Percentiles rank a stretch among this genome's conserved stretches.
Conservation (phyloP, 1,140 invertebrate species). For the Atta colombica region DNA sequence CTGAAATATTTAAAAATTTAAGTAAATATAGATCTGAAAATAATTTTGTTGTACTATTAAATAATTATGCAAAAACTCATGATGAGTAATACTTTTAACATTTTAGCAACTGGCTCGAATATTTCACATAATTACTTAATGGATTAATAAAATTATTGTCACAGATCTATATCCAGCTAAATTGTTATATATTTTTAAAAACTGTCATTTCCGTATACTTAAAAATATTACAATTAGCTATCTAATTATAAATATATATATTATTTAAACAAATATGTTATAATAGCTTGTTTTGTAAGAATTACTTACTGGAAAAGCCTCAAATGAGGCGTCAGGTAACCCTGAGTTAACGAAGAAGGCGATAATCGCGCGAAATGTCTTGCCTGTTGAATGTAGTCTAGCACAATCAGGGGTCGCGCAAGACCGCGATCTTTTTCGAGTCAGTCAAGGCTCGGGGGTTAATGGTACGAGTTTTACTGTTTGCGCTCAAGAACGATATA, state of each 20-base stretch:
- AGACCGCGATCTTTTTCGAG: conserved; percentile 18
- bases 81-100: no score
- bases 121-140: no score
- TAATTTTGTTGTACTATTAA: no score
- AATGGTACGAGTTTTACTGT: conserved; percentile 82
- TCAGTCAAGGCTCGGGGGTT: conserved; percentile 62
- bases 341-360: conserved; percentile 19
- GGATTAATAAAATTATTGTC: no score
- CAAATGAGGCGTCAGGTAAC: conserved; percentile 8
- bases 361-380: not conserved
- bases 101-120: no score
- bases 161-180: no score
- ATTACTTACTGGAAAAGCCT: not conserved
- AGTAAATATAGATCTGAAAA: no score
- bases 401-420: conserved; percentile 10
- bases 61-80: no score
- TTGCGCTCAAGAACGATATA: conserved; percentile 77
- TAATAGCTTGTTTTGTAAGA: not conserved
- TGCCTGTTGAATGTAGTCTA: conserved; percentile 16
- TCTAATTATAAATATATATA: not conserved
- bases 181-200: no score
- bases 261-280: not conserved
- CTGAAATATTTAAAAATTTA: no score
- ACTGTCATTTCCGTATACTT: not conserved
- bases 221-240: not conserved